Evolutionary conservation across 2,888 invertebrate species (phyloP), one percentile per base, ranked within the genome.

Genomic region (Hirtodrosophila alboralis): DNA sequence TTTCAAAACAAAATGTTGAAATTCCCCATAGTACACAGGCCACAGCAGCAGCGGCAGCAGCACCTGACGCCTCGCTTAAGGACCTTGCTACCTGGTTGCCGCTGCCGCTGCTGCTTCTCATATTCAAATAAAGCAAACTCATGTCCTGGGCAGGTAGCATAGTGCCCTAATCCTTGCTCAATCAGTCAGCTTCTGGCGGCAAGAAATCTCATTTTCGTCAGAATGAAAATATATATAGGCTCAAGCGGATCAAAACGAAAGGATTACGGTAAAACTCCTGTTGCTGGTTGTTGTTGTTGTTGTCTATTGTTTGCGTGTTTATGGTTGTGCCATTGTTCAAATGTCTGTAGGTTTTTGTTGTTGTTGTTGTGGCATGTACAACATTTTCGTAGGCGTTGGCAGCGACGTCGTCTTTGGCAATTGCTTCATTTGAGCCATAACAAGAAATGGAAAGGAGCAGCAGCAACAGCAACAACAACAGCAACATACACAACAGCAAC

Each of bases 161-260:
- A n/a, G 48, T 23, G 43, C 54, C 67, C 72, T 80, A 80, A 80
- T 75, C 76, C 75, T 75, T 75, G 68, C 76, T 75, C 75, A 75
- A 75, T 75, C 75, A 74, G 71, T 67, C 71, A 67, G 63, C 43
- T 54, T 51, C 47, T 43, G 49, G 44, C 57, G 30, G 37, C 34
- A 23, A 33, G 51, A 66, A 80, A 84, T 80, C 79, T 80, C 69
- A 70, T 80, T 71, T 84, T 84, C 83, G 54, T 58, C 58, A 79
- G 85, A 84, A 84, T 83, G 83, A 83, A 84, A 84, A 84, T 80
- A 84, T 72, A 70, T 63, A 84, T 71, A n/a, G n/a, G n/a, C 77
- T 73, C 83, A 84, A 83, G 83, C 84, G 83, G 83, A 76, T 83
- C 83, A 81, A 78, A 81, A 70, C 83, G 83, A 84, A 84, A 84